Percentiles rank a stretch among this genome's conserved stretches.
Conservation (phyloP, 2,888 invertebrate species). For the Drosophila sordidula region DNA sequence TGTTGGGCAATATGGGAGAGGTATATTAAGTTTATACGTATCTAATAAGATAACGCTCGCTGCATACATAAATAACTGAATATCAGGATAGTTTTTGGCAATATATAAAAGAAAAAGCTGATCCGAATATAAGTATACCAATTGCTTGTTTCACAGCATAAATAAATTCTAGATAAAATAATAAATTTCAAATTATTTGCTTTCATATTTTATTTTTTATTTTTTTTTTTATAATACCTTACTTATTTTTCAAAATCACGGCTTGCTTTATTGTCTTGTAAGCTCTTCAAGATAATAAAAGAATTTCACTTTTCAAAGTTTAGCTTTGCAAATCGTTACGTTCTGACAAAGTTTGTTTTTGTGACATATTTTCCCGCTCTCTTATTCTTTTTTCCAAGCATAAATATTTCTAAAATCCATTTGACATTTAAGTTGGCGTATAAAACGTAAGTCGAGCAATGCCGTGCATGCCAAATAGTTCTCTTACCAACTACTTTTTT, state of each 20-base stretch:
- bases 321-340: neutral
- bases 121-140: neutral
- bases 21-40: constrained; percentile 45
- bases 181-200: too few relatives aligned
- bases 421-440: constrained; percentile 8
- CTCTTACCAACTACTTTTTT: constrained; percentile 2
- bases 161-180: too few relatives aligned
- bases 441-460: neutral
- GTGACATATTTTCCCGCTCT: constrained; percentile 1
- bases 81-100: neutral
- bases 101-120: neutral
- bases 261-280: too few relatives aligned
- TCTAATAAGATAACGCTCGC: constrained; percentile 37
- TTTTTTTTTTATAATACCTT: too few relatives aligned
- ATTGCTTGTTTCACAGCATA: too few relatives aligned
- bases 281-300: neutral
- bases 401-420: constrained; percentile 12
- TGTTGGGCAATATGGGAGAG: constrained; percentile 29
- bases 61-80: constrained; percentile 25
- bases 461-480: constrained; percentile 26
- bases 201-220: too few relatives aligned
- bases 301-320: neutral
- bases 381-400: neutral
- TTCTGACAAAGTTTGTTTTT: neutral
- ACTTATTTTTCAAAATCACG: too few relatives aligned